Base-by-base conservation (phyloP, 2,797 vertebrate species). In the Forpus xanthops region DNA sequence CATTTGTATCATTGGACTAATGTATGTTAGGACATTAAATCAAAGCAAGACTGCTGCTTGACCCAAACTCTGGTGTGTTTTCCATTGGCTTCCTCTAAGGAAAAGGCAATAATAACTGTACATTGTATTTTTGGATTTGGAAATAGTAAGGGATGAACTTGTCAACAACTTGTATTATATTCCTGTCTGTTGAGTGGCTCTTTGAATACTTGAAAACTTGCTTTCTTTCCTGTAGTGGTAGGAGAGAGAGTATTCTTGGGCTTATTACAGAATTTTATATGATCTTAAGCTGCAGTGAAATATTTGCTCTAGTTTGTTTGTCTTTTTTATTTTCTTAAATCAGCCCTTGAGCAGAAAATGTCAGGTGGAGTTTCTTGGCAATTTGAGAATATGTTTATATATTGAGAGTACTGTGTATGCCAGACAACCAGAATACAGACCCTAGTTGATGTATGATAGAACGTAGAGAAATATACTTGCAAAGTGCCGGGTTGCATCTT, bases 321-420 rank as follows among this genome's bases (percentile, higher is more conserved):
- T 90, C 84, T 77, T 92, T 86, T 87, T 56, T 92, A 33, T 94
- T 96, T 93, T 67, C 44, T 91, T 91, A 86, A 95, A 79, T 82
- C 79, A 91, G 62, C 65, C 82, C 30, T 65, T 68, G 74, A 94
- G 67, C 78, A 65, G 72, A 60, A 87, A 47, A 79, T 37, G 50
- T 50, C 85, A 75, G 52, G 39, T 84, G 60, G 72, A 88, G 81
- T 96, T 94, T 94, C 52, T 85, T 86, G 62, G 66, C 81, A 45
- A 55, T 18, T 84, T 81, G 72, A 50, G 70, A 89, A 60, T 92
- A 41, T n/a, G 31, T 30, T 93, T 94, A 30, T 83, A 2, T 65
- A 17, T 86, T 89, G 45, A 47, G 35, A 31, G 49, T 52, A 21
- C 35, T 66, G 62, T 84, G 58, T 62, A 24, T 66, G 23, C 25